phyloP scores from a whole-genome alignment of 2,888 invertebrate species.

The Andrena fulva region DNA sequence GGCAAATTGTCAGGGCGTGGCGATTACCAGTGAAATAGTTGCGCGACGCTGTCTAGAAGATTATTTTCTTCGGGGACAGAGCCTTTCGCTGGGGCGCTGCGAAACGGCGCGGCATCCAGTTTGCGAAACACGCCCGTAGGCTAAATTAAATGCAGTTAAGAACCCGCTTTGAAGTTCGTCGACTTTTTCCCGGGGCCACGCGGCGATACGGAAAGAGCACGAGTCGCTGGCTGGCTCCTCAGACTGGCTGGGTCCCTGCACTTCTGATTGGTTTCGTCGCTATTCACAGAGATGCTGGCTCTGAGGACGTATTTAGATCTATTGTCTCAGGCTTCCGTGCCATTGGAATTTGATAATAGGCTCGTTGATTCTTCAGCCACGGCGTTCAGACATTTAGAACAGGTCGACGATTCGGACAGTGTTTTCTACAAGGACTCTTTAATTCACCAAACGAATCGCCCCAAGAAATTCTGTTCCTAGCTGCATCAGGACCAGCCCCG shows the following conservation, averaged over 20 bases:
- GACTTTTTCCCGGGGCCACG: conserved; percentile 21
- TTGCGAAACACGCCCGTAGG: conserved; percentile 40
- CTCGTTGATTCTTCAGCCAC: neutral
- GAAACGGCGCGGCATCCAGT: conserved; percentile 29
- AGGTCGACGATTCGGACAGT: too few species aligned
- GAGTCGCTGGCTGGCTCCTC: neutral
- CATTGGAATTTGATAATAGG: neutral
- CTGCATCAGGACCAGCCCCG: neutral
- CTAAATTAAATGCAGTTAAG: conserved; percentile 50
- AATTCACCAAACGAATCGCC: too few species aligned
- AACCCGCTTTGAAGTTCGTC: conserved; percentile 32
- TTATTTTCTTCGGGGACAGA: conserved; percentile 22
- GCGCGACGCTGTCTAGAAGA: conserved; percentile 22
- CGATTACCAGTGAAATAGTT: conserved; percentile 23
- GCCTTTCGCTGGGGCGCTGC: neutral
- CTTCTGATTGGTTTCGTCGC: neutral
- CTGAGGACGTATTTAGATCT: too few species aligned
- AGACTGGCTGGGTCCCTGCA: neutral
- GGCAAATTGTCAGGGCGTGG: conserved; percentile 22
- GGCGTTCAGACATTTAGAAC: too few species aligned
- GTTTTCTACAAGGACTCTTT: neutral
- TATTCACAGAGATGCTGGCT: neutral
- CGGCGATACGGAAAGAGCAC: conserved; percentile 10
- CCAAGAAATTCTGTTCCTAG: neutral
- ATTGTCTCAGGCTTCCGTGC: neutral